Evolutionary conservation across 1,140 invertebrate genomes (phyloP).

Genomic region (Bacillus rossius): DNA sequence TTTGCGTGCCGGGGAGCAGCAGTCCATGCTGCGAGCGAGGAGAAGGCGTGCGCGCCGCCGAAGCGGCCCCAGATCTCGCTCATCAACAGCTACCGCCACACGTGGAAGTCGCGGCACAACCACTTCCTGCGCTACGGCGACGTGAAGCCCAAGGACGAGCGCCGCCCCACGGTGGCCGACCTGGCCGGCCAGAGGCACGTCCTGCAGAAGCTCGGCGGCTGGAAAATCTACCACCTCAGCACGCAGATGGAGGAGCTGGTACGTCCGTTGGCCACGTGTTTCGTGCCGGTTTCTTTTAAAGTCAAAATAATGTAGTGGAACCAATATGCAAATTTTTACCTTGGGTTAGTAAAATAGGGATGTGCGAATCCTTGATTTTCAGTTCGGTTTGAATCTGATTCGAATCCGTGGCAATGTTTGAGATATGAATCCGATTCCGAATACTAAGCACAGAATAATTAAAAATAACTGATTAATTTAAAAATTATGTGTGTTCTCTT

Average conservation of each 20-base stretch:
- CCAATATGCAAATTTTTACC: neutral
- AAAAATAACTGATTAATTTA: too few relatives aligned
- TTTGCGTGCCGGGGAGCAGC: neutral
- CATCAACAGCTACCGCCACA: slow-evolving; percentile 42
- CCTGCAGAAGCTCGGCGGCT: slow-evolving; percentile 85
- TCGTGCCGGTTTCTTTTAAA: neutral
- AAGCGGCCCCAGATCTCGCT: slow-evolving; percentile 44
- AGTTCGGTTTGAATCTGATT: too few relatives aligned
- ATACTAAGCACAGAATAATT: too few relatives aligned
- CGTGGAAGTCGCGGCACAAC: slow-evolving; percentile 57
- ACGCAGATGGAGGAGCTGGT: slow-evolving; percentile 92
- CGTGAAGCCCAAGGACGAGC: slow-evolving; percentile 81
- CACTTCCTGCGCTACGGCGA: slow-evolving; percentile 87
- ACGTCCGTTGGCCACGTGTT: neutral
- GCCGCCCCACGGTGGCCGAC: slow-evolving; percentile 76
- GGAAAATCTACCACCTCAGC: slow-evolving; percentile 90
- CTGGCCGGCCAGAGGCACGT: slow-evolving; percentile 85
- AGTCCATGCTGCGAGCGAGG: slow-evolving; percentile 7
- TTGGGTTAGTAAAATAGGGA: neutral
- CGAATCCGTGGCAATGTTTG: neutral
- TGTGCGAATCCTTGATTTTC: too few relatives aligned
- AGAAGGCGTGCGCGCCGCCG: slow-evolving; percentile 9
- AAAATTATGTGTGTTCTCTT: too few relatives aligned
- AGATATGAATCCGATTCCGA: too few relatives aligned
- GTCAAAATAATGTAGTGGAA: neutral